These are phyloP conservation scores for Dicerorhinus sumatrensis DNA, from an alignment of 2,113 vertebrate species.

Conservation along the genomic window DNA sequence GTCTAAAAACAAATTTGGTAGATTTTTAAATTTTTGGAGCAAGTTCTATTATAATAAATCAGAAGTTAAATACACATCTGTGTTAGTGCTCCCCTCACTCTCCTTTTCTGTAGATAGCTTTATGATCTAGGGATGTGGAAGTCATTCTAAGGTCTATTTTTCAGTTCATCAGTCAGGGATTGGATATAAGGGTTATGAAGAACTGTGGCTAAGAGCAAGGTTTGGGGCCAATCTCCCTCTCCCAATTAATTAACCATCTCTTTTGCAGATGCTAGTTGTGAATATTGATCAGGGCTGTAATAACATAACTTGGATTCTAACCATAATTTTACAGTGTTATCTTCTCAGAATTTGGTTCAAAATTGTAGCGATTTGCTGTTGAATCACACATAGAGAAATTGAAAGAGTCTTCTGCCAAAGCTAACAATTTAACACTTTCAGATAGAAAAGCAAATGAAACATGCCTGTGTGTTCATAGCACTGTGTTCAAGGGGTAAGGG, in stretches of 20 bases:
- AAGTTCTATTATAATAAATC: not conserved
- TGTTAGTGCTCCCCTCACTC: not conserved
- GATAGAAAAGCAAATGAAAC: not conserved
- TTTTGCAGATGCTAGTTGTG: slow-evolving; percentile 38
- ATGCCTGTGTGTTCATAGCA: not conserved
- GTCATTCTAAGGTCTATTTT: slow-evolving; percentile 4
- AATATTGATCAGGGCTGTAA: not conserved
- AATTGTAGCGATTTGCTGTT: slow-evolving; percentile 37
- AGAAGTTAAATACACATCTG: not conserved
- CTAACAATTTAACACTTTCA: slow-evolving; percentile 18
- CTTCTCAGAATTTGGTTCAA: not conserved
- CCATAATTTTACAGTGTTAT: not conserved
- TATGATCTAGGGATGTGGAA: not conserved
- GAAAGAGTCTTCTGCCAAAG: not conserved
- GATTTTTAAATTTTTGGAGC: not conserved
- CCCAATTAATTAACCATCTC: not conserved
- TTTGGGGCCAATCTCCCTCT: slow-evolving; percentile 25
- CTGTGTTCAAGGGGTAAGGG: not conserved
- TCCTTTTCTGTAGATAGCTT: not conserved
- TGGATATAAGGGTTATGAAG: not conserved
- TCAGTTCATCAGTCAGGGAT: not conserved
- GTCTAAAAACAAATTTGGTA: slow-evolving; percentile 40
- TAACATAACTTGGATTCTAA: slow-evolving; percentile 27
- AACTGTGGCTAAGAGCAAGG: not conserved
- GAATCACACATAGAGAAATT: not conserved